Evolutionary conservation across 30 jellyfish, hydroid and myxozoan species (phyloP), one percentile per base, ranked within the genome.

Genomic region (Aurelia sp.): DNA sequence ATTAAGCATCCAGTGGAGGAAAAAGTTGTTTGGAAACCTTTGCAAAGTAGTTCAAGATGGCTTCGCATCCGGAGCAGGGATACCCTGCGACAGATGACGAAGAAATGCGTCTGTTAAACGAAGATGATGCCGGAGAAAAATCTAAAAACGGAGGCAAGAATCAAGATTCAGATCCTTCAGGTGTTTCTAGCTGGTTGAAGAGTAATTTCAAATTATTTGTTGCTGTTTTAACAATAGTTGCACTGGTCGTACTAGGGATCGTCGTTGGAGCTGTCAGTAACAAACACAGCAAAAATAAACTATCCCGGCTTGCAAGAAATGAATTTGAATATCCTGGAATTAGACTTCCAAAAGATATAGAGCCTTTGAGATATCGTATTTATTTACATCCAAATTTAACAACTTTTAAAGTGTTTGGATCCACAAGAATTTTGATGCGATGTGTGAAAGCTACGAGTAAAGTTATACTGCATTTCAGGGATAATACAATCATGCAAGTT

Each of bases 371-470:
- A 44, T 94, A 94, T 53, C 62, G 91, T 13, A 59, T 94, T 4
- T 89, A 68, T 82, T 57, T 94, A 73, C 99, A 94, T 68, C 99
- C 99, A 58, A 94, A 94, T 66, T 71, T 94, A 62, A 94, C 99
- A 66, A 86, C 93, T 4, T 78, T 78, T 74, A 74, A 69, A 8
- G 90, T 89, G 22, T 22, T 89, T 65, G 99, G 99, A 6, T 22
- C 88, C 50, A 94, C 91, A 9, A 73, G 95, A 23, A 94, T 94
- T 30, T 64, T 88, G 51, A 61, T 94, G 2, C 75, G 81, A 16
- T 91, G 92, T 47, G 22, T 37, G 18, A 86, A 84, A 55, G 87
- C 91, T 2, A 84, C 99, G 77, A 79, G 66, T 15, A 70, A 69
- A 65, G 92, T 94, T 11, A 60, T 81, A 1, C 33, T 94, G 16